phyloP scores from a whole-genome alignment of 2,797 vertebrate genomes.

The Oreochromis grahami region DNA sequence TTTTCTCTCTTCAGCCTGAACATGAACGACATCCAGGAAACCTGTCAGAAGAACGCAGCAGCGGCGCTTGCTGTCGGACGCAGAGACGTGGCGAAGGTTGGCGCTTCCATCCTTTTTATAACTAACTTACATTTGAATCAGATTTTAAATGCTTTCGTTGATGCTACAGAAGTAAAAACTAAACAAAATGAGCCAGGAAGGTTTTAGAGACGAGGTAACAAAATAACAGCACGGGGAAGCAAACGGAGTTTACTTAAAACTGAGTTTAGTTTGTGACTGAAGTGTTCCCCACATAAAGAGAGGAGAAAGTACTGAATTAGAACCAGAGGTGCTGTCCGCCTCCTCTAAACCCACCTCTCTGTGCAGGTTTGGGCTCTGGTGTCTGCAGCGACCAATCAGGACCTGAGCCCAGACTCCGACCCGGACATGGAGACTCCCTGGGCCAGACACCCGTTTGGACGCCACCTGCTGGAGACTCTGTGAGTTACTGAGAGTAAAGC shows the following conservation, averaged over 20 bases:
- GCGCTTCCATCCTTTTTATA: background rate
- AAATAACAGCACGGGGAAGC: background rate
- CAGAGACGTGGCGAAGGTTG: constrained; percentile 92
- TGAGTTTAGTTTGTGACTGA: background rate
- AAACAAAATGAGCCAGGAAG: background rate
- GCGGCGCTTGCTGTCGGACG: constrained; percentile 86
- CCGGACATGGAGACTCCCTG: constrained; percentile 93
- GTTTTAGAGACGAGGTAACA: background rate
- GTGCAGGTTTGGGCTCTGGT: constrained; percentile 93
- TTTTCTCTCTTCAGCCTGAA: constrained; percentile 78
- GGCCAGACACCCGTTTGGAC: constrained; percentile 95
- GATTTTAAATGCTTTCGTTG: background rate
- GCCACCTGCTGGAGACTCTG: constrained; percentile 92
- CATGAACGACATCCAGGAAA: constrained; percentile 91
- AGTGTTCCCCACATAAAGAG: background rate
- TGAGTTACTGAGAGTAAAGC: constrained; percentile 60
- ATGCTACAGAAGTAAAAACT: background rate
- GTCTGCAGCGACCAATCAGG: constrained; percentile 87
- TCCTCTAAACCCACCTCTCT: background rate
- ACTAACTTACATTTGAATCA: background rate
- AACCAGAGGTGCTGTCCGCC: background rate
- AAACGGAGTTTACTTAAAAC: accelerated
- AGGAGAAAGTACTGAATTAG: background rate
- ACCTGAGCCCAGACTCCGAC: constrained; percentile 89
- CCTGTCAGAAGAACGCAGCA: constrained; percentile 92